Percentiles rank a stretch among this genome's conserved stretches.
phyloP scores from a whole-genome alignment of 2,888 invertebrate species.

The Cephus spinipes region DNA sequence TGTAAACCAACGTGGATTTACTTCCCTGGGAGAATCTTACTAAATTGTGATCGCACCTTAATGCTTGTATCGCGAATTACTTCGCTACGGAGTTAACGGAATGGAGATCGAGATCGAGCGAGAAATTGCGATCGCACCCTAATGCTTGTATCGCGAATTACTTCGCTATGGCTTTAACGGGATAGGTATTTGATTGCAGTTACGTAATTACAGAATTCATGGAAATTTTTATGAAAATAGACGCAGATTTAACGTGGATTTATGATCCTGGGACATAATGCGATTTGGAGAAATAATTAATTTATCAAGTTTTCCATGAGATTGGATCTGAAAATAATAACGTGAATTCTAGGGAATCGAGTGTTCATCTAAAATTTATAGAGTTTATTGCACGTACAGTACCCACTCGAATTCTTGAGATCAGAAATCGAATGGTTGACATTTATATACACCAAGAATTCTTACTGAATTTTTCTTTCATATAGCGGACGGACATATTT shows the following conservation, averaged over 20 bases:
- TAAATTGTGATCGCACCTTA: not conserved
- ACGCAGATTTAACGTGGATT: not conserved
- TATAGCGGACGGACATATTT: not conserved
- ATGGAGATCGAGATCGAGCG: no score
- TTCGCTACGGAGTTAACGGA: no score
- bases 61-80: not conserved
- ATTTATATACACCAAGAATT: not conserved
- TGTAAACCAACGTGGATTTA: not conserved
- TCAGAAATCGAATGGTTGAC: not conserved
- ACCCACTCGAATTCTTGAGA: not conserved
- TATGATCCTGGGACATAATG: not conserved
- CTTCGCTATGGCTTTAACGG: no score
- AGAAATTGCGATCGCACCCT: no score
- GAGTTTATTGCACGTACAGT: not conserved
- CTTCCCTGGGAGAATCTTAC: not conserved
- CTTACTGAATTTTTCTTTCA: not conserved
- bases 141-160: no score
- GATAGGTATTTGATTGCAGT: not conserved
- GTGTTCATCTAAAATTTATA: not conserved
- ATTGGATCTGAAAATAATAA: not conserved
- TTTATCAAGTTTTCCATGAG: not conserved
- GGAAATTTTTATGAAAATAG: not conserved
- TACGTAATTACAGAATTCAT: not conserved
- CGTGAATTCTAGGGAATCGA: not conserved
- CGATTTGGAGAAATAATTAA: not conserved